Percentiles rank a stretch among this genome's conserved stretches.
These are phyloP conservation scores for Yasuhikotakia modesta DNA, from an alignment of 2,797 vertebrate species.

Conservation along the genomic window DNA sequence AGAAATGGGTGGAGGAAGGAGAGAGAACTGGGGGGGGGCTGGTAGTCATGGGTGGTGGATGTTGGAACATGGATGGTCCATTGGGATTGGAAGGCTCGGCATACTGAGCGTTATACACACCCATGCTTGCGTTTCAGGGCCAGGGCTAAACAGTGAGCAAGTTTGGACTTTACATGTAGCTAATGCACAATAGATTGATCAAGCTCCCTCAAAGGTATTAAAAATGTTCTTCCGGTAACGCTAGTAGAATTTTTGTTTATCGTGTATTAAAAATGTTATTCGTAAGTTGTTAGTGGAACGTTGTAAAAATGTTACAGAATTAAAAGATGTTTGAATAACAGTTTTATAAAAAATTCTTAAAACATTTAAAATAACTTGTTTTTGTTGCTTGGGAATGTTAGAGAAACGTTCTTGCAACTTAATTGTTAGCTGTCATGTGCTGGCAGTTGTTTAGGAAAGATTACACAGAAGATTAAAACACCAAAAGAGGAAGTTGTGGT, in stretches of 20 bases:
- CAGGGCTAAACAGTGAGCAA: slow-evolving; percentile 39
- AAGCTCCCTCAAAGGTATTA: too few species aligned
- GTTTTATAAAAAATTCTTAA: too few species aligned
- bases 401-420: too few species aligned
- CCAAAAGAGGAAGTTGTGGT: slow-evolving; percentile 12
- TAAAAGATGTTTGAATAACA: too few species aligned
- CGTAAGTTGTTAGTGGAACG: too few species aligned
- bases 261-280: too few species aligned
- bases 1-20: slow-evolving; percentile 42
- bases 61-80: not conserved
- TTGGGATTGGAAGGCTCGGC: slow-evolving; percentile 34
- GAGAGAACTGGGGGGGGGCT: slow-evolving; percentile 11
- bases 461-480: slow-evolving; percentile 7
- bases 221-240: too few species aligned
- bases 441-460: not conserved
- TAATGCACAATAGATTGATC: not conserved
- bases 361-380: too few species aligned
- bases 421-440: not conserved
- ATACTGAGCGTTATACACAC: slow-evolving; percentile 5
- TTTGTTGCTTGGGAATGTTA: too few species aligned
- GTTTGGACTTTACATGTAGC: not conserved
- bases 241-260: too few species aligned
- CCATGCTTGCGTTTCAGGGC: slow-evolving; percentile 38
- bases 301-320: too few species aligned
- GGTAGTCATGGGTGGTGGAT: slow-evolving; percentile 13